Conservation (phyloP, 2,797 vertebrate genomes). For the Menidia menidia region DNA sequence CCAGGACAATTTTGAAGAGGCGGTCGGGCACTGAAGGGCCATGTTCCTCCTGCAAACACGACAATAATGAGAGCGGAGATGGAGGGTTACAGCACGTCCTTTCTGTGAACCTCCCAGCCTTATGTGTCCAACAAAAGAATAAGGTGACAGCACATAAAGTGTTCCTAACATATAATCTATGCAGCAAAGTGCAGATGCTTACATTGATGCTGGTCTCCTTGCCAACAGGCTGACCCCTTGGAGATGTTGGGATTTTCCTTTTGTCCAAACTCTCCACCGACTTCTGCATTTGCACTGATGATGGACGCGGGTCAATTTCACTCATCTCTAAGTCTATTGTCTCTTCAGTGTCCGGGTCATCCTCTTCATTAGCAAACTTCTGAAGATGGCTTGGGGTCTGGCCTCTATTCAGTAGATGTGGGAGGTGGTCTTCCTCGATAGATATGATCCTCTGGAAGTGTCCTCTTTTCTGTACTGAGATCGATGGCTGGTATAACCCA, state of each 20-base stretch:
- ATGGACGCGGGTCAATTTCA: constrained; percentile 45
- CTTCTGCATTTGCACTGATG: constrained; percentile 30
- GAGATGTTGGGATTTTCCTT: constrained; percentile 68
- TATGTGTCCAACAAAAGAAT: not conserved
- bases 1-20: constrained; percentile 92
- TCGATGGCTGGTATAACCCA: constrained; percentile 30
- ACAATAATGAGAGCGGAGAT: not conserved
- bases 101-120: no score
- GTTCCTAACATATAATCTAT: not conserved
- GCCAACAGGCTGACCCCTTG: constrained; percentile 88
- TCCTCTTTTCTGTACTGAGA: constrained; percentile 41
- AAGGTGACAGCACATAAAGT: not conserved
- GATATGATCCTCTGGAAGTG: constrained; percentile 92
- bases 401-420: constrained; percentile 81
- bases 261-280: constrained; percentile 5
- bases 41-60: constrained; percentile 82
- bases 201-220: constrained; percentile 87
- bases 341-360: constrained; percentile 47
- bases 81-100: not conserved
- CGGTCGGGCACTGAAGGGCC: constrained; percentile 80
- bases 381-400: constrained; percentile 66
- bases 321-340: constrained; percentile 73
- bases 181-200: constrained; percentile 48
- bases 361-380: constrained; percentile 78
- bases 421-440: constrained; percentile 94